Percentiles rank a stretch among this genome's conserved stretches.
Conservation (phyloP, 2,113 vertebrate genomes). For the Siphamia tubifer region DNA sequence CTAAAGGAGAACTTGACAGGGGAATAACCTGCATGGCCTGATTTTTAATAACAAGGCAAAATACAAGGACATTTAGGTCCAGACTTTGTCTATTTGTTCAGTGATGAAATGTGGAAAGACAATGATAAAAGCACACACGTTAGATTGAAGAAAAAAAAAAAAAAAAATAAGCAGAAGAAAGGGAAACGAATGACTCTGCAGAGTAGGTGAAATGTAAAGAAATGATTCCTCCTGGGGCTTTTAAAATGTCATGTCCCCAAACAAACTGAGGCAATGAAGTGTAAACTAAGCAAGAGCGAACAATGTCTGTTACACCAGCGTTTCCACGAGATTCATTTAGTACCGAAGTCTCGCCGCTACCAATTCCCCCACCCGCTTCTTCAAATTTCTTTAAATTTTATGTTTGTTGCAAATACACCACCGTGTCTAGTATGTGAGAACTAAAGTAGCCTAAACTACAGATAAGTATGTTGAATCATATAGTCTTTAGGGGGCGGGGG, state of each 20-base stretch:
- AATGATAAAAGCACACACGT: neutral
- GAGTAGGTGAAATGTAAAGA: slow-evolving; percentile 7
- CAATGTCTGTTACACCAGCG: neutral
- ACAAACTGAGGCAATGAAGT: slow-evolving; percentile 6
- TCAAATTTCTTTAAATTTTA: too few species aligned
- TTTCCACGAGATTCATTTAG: too few species aligned
- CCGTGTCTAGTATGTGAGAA: too few species aligned
- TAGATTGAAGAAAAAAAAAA: neutral
- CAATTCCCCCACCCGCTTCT: too few species aligned
- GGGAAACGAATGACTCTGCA: neutral
- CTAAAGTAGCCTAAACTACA: too few species aligned
- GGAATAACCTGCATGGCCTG: neutral
- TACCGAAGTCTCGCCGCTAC: too few species aligned
- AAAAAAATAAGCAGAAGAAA: neutral
- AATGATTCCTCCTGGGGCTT: neutral
- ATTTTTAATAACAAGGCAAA: slow-evolving; percentile 4
- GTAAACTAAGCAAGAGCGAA: neutral
- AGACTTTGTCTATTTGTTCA: neutral
- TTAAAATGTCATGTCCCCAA: neutral
- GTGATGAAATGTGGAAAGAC: neutral
- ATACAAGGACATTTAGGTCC: slow-evolving; percentile 1
- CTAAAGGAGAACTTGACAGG: neutral
- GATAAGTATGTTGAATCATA: too few species aligned
- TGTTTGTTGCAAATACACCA: too few species aligned
- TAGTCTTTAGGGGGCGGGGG: too few species aligned